A percentile compares a stretch with the other conserved stretches of the same genome.
Conservation (phyloP, 2,797 vertebrate species). For the Syngnathus rostellatus region DNA sequence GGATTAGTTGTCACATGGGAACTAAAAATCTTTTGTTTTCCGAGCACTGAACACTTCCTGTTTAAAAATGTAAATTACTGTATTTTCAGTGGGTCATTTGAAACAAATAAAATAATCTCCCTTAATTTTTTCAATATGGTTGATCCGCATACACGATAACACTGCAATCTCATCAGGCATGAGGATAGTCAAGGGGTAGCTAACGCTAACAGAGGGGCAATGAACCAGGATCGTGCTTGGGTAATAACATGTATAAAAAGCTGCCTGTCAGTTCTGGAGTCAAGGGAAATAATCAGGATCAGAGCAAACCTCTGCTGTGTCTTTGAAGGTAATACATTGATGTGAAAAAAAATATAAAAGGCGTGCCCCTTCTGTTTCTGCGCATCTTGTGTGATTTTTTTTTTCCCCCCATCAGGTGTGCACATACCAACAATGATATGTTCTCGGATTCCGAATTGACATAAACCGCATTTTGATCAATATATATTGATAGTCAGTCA, state of each 20-base stretch:
- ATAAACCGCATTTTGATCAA: too few relatives aligned
- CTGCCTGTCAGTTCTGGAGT: conserved; percentile 37
- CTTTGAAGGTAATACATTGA: conserved; percentile 11
- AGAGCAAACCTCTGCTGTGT: conserved; percentile 16
- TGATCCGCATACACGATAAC: not conserved
- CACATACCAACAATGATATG: too few relatives aligned
- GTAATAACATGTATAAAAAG: conserved; percentile 57
- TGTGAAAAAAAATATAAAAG: not conserved
- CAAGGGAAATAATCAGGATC: conserved; percentile 46
- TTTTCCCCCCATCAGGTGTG: too few relatives aligned
- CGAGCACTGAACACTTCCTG: not conserved
- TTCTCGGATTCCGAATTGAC: too few relatives aligned
- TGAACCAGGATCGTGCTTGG: conserved; percentile 51
- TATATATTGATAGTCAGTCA: conserved; percentile 22
- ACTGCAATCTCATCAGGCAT: conserved; percentile 19
- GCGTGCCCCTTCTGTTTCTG: not conserved
- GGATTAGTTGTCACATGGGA: not conserved
- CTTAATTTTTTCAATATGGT: too few relatives aligned
- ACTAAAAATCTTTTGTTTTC: not conserved
- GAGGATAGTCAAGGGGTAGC: conserved; percentile 31
- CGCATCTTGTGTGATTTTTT: conserved; percentile 3
- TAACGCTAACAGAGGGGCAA: conserved; percentile 41
- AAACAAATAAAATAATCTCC: too few relatives aligned
- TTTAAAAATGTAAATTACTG: too few relatives aligned
- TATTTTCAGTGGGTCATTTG: too few relatives aligned